Evolutionary conservation across 2,113 vertebrate genomes (phyloP), one percentile per base, ranked within the genome.

Genomic region (Leucopsar rothschildi): DNA sequence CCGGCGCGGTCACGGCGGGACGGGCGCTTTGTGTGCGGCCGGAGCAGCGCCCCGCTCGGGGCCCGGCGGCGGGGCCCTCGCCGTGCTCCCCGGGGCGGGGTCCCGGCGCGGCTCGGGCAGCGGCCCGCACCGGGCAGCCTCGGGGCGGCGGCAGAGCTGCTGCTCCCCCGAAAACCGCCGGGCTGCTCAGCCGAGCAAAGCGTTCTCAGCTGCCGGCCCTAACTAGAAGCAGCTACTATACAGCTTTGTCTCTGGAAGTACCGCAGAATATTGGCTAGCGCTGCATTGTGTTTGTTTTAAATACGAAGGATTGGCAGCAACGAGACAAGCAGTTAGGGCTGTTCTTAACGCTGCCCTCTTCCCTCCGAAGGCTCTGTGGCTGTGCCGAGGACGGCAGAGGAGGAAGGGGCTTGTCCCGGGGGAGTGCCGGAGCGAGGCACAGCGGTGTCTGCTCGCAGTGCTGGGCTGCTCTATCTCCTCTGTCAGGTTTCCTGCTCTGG

Each of bases 251-350:
- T 89, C 4, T 23, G 1, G 4, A 40, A 77, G 70, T 20, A 11
- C 35, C n/a, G 18, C 28, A 5, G 52, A 39, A 42, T 71, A 0
- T 2, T 20, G 81, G 57, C 49, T 72, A 8, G 15, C 24, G 0
- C 23, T 3, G 40, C 11, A 0, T 15, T 28, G 53, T 20, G 1
- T 47, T 64, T 45, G 56, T 61, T 52, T 44, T 11, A 23, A 88
- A 83, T 5, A 8, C 19, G 31, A 31, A 40, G 25, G 18, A 20
- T 11, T 40, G 63, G 53, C 53, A 72, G 53, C 29, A 2, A 0
- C 23, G 33, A 39, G 52, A 10, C 37, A 0, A 68, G 9, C 87
- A 0, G 28, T 75, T 53, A 9, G 55, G 5, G 22, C 66, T 52
- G 15, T 31, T 4, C 55, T 29, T 21, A 13, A 17, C 11, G 27